Base-by-base conservation (phyloP, 2,888 invertebrate genomes). In the Ferdinandea cuprea region DNA sequence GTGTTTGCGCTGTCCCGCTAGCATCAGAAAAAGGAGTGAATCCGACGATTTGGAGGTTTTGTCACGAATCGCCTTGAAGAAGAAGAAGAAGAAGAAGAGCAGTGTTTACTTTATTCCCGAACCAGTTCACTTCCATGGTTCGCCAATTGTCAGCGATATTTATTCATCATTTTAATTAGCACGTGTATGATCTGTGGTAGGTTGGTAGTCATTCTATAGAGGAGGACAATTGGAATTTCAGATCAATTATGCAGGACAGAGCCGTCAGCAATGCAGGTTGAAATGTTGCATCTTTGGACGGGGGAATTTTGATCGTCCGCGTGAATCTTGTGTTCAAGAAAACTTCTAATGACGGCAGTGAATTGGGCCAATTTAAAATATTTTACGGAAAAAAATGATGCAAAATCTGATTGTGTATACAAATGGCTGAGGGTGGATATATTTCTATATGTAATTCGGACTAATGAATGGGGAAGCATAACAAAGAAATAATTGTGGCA, bases 21-120 rank as follows among this genome's bases (percentile, higher is more conserved):
- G 46, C 44, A 58, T 48, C 42, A 37, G 8, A 19, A 19, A 19
- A 19, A 71, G 61, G 61, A 72, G 68, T 68, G 44, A 46, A 73
- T 63, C 37, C 42, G 50, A 68, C 77, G 83, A 78, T 72, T 78
- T 73, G 66, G 68, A 21, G 11, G 17, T 73, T 73, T 83, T 78
- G 83, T 78, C 83, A 83, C 72, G 78, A 83, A 78, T 63, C 28
- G 58, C 83, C 78, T 78, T 32, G 5, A 7, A 15, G 7, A n/a
- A 7, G 7, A 59, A 44, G 77, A 19, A 30, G 42, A 77, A 71
- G 61, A 61, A 66, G 72, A 68, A 19, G 52, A 50, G 56, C 66
- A 61, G 32, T 59, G 69, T 65, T 52, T 48, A 77, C 56, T 42
- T 8, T 11, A 0, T 7, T 15, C 15, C 13, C 7, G 1, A 68